A percentile compares a stretch with the other conserved stretches of the same genome.
Evolutionary conservation across 2,888 invertebrate species (phyloP).

Genomic region (Belgica antarctica): DNA sequence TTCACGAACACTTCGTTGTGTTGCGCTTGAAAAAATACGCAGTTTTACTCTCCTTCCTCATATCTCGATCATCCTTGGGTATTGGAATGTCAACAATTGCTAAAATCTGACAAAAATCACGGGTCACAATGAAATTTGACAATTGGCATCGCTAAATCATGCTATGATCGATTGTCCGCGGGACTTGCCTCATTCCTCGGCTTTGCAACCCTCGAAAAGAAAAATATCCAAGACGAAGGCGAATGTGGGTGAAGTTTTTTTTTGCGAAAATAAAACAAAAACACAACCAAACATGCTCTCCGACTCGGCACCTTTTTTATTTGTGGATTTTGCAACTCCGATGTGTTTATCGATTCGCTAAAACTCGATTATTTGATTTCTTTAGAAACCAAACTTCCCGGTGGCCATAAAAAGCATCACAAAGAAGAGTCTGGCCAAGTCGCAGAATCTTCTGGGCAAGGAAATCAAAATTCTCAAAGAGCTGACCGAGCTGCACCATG

Average conservation of each 20-base stretch:
- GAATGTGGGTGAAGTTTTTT: neutral
- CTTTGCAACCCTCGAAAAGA: neutral
- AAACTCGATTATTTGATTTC: conserved; percentile 47
- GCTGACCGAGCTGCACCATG: conserved; percentile 94
- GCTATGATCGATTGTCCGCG: neutral
- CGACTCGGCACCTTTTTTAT: neutral
- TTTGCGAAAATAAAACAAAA: conserved; percentile 3
- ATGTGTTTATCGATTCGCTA: neutral
- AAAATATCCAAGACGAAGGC: neutral
- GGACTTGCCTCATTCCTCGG: neutral
- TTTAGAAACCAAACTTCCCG: conserved; percentile 77
- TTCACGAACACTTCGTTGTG: neutral
- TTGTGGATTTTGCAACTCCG: neutral
- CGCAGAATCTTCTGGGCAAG: conserved; percentile 94
- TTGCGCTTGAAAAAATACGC: conserved; percentile 35
- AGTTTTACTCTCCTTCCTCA: conserved; percentile 2
- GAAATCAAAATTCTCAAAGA: conserved; percentile 99
- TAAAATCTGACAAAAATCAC: neutral
- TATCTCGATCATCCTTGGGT: neutral
- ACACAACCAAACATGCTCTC: neutral
- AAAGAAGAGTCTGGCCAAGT: conserved; percentile 96
- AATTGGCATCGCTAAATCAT: neutral
- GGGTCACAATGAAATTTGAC: no score
- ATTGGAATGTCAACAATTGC: conserved; percentile 6
- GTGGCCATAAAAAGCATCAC: conserved; percentile 98